Conservation (phyloP, 2,113 vertebrate species). For the Mobula birostris region DNA sequence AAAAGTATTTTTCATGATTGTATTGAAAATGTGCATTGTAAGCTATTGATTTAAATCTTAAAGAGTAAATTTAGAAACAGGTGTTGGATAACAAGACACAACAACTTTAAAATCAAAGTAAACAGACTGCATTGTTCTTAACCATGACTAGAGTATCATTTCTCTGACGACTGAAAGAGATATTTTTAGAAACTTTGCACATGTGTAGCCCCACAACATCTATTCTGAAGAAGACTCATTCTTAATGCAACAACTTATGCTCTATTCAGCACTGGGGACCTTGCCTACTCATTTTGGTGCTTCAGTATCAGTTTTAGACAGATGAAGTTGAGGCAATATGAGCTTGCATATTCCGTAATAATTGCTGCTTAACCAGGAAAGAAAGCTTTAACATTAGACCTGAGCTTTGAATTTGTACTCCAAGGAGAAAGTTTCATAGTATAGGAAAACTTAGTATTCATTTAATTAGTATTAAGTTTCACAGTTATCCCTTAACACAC, state of each 20-base stretch:
- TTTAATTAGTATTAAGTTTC: background rate
- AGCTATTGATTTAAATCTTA: no score
- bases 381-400: background rate
- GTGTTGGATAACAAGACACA: no score
- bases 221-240: background rate
- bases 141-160: background rate
- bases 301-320: background rate
- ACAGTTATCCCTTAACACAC: background rate
- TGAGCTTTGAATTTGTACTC: background rate
- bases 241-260: background rate
- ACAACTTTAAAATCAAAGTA: background rate
- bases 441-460: background rate
- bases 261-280: background rate
- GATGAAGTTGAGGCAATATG: background rate
- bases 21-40: no score
- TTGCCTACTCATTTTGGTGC: background rate
- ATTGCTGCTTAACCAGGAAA: background rate
- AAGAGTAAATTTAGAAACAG: no score
- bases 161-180: background rate
- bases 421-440: background rate
- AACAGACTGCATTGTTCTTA: background rate
- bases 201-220: background rate
- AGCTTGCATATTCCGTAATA: background rate
- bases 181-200: background rate
- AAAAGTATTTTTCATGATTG: no score